Evolutionary conservation across 2,797 vertebrate genomes (phyloP).

Genomic region (Sebastes jordani): DNA sequence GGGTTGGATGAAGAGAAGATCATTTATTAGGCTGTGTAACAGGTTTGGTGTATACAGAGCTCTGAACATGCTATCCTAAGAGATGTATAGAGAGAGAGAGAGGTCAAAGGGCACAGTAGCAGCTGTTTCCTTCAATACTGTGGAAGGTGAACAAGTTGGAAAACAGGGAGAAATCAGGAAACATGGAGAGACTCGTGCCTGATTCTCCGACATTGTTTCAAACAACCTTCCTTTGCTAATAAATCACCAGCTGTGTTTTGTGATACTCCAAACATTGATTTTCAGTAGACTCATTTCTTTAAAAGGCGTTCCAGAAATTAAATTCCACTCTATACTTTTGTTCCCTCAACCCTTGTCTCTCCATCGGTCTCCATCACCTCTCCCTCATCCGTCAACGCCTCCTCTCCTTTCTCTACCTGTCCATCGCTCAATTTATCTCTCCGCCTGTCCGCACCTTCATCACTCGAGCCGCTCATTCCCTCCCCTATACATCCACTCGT

Average conservation of each 20-base stretch:
- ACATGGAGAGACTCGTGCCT: background rate
- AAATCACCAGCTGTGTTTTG: background rate
- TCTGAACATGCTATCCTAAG: background rate
- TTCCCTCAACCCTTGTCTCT: background rate
- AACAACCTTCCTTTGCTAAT: background rate
- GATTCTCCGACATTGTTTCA: background rate
- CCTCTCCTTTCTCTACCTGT: background rate
- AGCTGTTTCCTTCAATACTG: background rate
- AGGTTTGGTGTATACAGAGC: background rate
- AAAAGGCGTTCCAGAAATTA: background rate
- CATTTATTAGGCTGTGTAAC: background rate
- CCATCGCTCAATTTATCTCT: slow-evolving; percentile 13
- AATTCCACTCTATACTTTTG: background rate
- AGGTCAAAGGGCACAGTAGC: background rate
- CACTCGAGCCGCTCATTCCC: background rate
- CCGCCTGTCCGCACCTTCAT: background rate
- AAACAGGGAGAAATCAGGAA: background rate
- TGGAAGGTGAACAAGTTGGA: background rate
- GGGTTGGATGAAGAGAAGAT: background rate
- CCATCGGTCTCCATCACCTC: background rate
- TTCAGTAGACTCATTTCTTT: background rate
- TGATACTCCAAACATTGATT: background rate
- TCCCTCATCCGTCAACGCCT: background rate
- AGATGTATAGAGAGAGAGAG: background rate
- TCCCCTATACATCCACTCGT: background rate